Conservation (phyloP, 2,888 invertebrate species). For the Dynastes maya region DNA sequence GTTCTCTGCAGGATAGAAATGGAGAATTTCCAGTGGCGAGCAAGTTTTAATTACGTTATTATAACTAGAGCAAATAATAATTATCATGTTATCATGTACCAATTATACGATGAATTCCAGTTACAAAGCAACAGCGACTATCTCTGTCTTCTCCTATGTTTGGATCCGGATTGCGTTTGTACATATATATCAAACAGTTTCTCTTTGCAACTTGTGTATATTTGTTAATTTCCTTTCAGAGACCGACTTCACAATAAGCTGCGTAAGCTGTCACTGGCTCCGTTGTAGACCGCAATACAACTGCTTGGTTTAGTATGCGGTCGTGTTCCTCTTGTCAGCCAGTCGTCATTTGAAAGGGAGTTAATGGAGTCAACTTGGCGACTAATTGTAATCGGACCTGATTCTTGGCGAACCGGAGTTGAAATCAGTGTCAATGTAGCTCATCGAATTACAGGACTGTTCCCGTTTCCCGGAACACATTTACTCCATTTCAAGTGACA, state of each 20-base stretch:
- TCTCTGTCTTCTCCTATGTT: too few relatives aligned
- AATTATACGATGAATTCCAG: too few relatives aligned
- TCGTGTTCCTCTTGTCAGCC: slow-evolving; percentile 38
- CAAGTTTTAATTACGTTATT: too few relatives aligned
- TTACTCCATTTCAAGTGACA: slow-evolving; percentile 14
- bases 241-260: slow-evolving; percentile 19
- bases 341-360: slow-evolving; percentile 37
- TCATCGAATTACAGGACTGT: slow-evolving; percentile 11
- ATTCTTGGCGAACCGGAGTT: slow-evolving; percentile 32
- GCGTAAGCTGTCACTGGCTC: slow-evolving; percentile 13
- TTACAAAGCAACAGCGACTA: too few relatives aligned
- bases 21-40: too few relatives aligned
- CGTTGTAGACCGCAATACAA: slow-evolving; percentile 27
- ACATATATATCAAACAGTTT: too few relatives aligned
- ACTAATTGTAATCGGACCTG: slow-evolving; percentile 44
- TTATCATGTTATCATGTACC: too few relatives aligned
- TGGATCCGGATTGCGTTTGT: too few relatives aligned
- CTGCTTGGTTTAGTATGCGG: slow-evolving; percentile 39
- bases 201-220: neutral
- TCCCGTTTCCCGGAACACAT: slow-evolving; percentile 3
- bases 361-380: slow-evolving; percentile 42
- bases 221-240: slow-evolving; percentile 12
- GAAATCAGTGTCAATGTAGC: slow-evolving; percentile 32
- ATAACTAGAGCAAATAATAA: too few relatives aligned
- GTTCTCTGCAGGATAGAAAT: too few relatives aligned